Evolutionary conservation across 2,113 vertebrate species (phyloP), one percentile per base, ranked within the genome.

Genomic region (Rynchops niger): DNA sequence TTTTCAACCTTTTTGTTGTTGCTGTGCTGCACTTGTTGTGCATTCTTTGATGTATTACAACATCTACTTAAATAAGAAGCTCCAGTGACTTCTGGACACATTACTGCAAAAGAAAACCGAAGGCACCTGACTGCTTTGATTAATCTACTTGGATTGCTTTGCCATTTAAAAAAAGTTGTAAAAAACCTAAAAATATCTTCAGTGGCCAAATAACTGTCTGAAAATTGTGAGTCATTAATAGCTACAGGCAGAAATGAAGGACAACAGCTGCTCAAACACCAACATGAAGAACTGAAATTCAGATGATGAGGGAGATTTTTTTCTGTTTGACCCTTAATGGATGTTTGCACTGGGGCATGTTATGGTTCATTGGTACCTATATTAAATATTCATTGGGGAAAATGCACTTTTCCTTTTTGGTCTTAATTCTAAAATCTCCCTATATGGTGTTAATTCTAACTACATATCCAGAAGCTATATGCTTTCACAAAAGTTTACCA

Each of bases 141-240:
- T 88, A 91, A 82, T 95, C 67, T 97, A 78, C 76, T 86, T 87
- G 66, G 77, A 90, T 77, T 93, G 66, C 86, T 95, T 89, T 91
- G 87, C 83, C 86, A 86, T 96, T 87, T 76, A n/a, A 82, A 89
- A 77, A n/a, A 93, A 90, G 62, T 89, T 88, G 88, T 79, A 86
- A 93, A 93, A 96, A 49, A 52, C 20, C 88, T 95, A 94, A 93
- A 96, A 94, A 93, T 96, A 96, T 74, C 91, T 88, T 95, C 82
- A 88, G 74, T 94, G 90, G 79, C 89, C 93, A 92, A 95, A 45
- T 83, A 93, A 85, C 52, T 94, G 94, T 73, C 86, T 95, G 92
- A 94, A 95, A 95, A 73, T 45, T 81, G 82, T 95, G 93, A 97
- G 94, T 97, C 95, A 94, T 91, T 88, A 94, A 82, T 91, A 93